Percentiles rank a stretch among this genome's conserved stretches.
These are phyloP conservation scores for Neosilurus hyrtlii DNA, from an alignment of 2,797 vertebrate species.

Conservation along the genomic window DNA sequence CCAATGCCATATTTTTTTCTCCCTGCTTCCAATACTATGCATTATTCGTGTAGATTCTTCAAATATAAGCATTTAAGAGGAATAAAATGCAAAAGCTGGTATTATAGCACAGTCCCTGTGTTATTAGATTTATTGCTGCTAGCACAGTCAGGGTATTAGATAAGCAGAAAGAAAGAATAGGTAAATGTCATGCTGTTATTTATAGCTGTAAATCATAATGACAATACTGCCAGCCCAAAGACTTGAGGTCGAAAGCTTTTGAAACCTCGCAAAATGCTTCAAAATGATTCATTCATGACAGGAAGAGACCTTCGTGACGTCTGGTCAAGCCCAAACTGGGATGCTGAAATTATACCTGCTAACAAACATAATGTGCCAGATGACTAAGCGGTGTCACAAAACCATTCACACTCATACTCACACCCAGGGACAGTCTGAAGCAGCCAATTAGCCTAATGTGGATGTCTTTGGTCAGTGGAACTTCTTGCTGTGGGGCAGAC, in stretches of 20 bases:
- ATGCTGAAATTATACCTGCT: background rate
- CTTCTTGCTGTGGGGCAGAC: no score
- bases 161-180: slow-evolving; percentile 26
- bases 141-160: slow-evolving; percentile 15
- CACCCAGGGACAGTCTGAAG: no score
- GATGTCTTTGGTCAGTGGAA: no score
- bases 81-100: background rate
- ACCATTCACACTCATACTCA: no score
- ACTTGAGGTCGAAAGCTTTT: background rate
- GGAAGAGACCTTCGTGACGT: background rate
- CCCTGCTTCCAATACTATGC: background rate
- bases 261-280: background rate
- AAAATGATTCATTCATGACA: slow-evolving; percentile 5
- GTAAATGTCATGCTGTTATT: slow-evolving; percentile 37
- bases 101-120: background rate
- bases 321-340: background rate
- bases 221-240: background rate
- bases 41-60: background rate
- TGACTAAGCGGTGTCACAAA: background rate
- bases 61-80: background rate
- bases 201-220: slow-evolving; percentile 11
- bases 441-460: no score
- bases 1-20: no score
- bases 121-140: background rate
- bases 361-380: background rate